Conservation (phyloP, 2,797 vertebrate species). For the Pachyuromys duprasi region DNA sequence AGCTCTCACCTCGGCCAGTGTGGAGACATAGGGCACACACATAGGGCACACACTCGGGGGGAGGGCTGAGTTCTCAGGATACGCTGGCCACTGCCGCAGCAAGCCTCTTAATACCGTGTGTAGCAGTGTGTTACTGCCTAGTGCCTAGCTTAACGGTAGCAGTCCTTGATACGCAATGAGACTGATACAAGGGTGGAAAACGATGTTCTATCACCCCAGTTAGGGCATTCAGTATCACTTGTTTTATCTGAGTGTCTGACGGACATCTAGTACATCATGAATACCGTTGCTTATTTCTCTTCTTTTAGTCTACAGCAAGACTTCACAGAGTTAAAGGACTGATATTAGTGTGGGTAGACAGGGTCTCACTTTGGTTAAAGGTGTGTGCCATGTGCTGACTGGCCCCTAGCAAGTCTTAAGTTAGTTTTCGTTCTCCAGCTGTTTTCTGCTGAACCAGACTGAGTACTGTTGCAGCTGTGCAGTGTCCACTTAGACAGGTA, state of each 20-base stretch:
- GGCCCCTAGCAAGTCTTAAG: neutral
- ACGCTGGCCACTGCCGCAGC: neutral
- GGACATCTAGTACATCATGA: neutral
- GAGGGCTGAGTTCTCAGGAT: neutral
- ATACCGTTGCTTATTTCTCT: neutral
- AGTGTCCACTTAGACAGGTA: neutral
- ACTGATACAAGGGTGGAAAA: neutral
- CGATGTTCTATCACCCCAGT: neutral
- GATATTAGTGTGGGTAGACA: neutral
- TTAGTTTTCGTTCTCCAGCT: neutral
- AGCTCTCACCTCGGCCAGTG: neutral
- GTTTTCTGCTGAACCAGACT: neutral
- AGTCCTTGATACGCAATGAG: neutral
- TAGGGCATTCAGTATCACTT: neutral
- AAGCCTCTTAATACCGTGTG: neutral
- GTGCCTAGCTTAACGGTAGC: neutral
- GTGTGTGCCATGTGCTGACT: neutral
- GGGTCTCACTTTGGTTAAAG: constrained; percentile 32
- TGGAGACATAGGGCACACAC: neutral
- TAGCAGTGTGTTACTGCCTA: neutral
- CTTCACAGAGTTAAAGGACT: constrained; percentile 26
- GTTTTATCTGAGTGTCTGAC: neutral
- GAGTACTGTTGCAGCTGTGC: neutral
- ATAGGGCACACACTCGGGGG: neutral
- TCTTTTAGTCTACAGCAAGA: neutral